Evolutionary conservation across 2,888 invertebrate species (phyloP), one percentile per base, ranked within the genome.

Genomic region (Ophion costatus): DNA sequence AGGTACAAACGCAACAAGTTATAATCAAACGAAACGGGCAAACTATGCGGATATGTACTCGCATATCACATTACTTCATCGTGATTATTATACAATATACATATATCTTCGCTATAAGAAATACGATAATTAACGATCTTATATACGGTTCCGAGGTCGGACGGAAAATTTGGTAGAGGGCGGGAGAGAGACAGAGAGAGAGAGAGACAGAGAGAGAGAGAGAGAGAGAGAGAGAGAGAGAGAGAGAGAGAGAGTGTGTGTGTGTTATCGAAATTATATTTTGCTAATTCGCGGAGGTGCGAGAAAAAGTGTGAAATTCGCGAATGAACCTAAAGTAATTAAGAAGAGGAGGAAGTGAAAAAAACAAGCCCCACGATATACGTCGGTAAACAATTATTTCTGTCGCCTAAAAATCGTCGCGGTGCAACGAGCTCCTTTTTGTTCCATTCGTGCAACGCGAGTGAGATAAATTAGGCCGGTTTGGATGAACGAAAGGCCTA

Each of bases 231-330:
- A n/a, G n/a, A n/a, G n/a, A n/a, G n/a, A n/a, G n/a, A n/a, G n/a
- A 51, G 10, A 17, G 17, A 73, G 57, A 29, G 57, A 64, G 78
- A 82, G 79, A 79, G 51, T 79, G 80, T 84, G 78, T 80, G 79
- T 76, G 51, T 79, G 80, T 84, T 85, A 85, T 86, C 82, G 77
- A 89, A 87, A 88, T 87, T 86, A 89, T 90, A 90, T 91, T 91
- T 91, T 91, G 87, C 88, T 90, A 91, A 86, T 78, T 71, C 56
- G 73, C 57, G 69, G 61, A 63, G 38, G 42, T 22, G 22, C 56
- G 66, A 51, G 56, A 56, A 38, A 70, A 70, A 29, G 7, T 51
- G n/a, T 51, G 61, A 22, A 76, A 67, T 83, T 80, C 66, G 66
- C 33, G 71, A 71, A 57, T 51, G 64, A 70, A 66, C 59, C 56